A percentile compares a stretch with the other conserved stretches of the same genome.
These are phyloP conservation scores for Mallateleia sp. DNA, from an alignment of 2,888 invertebrate species.

Conservation along the genomic window DNA sequence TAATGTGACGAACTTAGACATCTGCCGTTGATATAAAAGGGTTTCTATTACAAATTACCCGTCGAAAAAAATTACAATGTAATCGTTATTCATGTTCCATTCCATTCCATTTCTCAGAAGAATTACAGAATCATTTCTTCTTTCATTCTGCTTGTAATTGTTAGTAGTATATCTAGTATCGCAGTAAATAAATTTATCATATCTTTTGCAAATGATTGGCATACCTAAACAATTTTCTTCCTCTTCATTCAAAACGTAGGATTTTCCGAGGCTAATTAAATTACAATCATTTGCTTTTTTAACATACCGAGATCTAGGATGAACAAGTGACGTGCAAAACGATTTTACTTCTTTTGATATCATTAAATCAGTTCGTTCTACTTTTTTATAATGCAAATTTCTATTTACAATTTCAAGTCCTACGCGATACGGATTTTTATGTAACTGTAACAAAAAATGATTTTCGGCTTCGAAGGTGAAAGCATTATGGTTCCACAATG, in stretches of 20 bases:
- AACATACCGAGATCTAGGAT: too few species aligned
- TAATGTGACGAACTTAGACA: too few species aligned
- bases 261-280: not conserved
- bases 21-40: too few species aligned
- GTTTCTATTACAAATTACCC: too few species aligned
- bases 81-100: not conserved
- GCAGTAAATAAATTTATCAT: not conserved
- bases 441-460: slow-evolving; percentile 33
- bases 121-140: slow-evolving; percentile 3
- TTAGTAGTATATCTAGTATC: not conserved
- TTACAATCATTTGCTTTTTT: too few species aligned
- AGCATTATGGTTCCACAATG: slow-evolving; percentile 52
- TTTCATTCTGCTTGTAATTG: not conserved
- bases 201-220: not conserved
- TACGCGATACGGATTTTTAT: slow-evolving; percentile 40
- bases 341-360: slow-evolving; percentile 4
- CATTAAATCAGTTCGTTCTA: not conserved
- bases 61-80: too few species aligned
- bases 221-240: not conserved
- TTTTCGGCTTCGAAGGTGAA: slow-evolving; percentile 65
- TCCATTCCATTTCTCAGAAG: not conserved
- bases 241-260: not conserved
- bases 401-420: slow-evolving; percentile 27
- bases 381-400: not conserved
- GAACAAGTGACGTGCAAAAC: too few species aligned